Percentiles rank a stretch among this genome's conserved stretches.
Evolutionary conservation across 1,140 invertebrate species (phyloP).

Genomic region (Nasonia vitripennis): DNA sequence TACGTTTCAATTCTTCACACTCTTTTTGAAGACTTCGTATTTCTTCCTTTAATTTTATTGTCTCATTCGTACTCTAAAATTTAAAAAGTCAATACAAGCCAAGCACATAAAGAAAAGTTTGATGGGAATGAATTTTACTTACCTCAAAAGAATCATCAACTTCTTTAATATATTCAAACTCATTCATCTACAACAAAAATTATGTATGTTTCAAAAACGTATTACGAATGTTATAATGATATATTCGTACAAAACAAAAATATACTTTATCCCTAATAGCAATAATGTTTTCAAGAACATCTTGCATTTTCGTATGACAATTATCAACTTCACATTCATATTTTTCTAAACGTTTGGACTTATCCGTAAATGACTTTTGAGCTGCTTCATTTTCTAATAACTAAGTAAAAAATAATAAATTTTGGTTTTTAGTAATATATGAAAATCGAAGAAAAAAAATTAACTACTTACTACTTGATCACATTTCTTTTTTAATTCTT

Average conservation of each 20-base stretch:
- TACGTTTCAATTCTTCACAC: conserved; percentile 63
- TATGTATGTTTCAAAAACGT: conserved; percentile 14
- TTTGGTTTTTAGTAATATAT: conserved; percentile 32
- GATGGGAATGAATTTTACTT: conserved; percentile 5
- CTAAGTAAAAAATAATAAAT: conserved; percentile 54
- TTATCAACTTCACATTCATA: conserved; percentile 69
- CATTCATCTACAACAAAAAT: conserved; percentile 56
- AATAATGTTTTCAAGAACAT: conserved; percentile 65
- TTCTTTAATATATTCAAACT: conserved; percentile 55
- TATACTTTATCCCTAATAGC: conserved; percentile 62
- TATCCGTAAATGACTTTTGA: conserved; percentile 62
- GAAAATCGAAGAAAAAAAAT: conserved; percentile 40
- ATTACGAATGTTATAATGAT: neutral
- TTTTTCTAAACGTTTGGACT: conserved; percentile 62
- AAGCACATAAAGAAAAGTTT: neutral
- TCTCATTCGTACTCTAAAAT: conserved; percentile 56
- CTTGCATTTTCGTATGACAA: conserved; percentile 70
- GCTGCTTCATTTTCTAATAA: conserved; percentile 60
- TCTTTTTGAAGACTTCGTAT: conserved; percentile 63
- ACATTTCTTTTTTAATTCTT: conserved; percentile 64
- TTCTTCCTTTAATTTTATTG: conserved; percentile 62
- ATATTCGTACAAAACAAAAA: conserved; percentile 18
- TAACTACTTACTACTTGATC: conserved; percentile 64
- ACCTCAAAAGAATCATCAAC: conserved; percentile 50
- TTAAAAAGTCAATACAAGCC: conserved; percentile 25